These are phyloP conservation scores for Sciurus carolinensis DNA, from an alignment of 2,797 vertebrate genomes.

Conservation along the genomic window DNA sequence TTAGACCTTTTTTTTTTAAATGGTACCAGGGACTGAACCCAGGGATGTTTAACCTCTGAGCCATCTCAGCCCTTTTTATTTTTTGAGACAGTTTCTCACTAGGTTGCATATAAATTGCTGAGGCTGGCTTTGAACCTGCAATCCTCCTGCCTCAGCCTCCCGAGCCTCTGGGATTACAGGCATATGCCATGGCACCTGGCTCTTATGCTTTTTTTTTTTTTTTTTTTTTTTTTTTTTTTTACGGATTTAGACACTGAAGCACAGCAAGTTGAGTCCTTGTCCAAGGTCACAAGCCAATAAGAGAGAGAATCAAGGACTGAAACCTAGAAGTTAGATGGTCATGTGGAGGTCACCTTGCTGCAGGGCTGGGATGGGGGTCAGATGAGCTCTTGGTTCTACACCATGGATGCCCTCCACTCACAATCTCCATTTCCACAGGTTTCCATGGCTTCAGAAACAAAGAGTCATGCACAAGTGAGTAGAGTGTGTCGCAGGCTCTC, in stretches of 20 bases:
- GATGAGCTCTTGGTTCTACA: neutral
- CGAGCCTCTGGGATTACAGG: too few relatives aligned
- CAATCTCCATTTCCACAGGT: neutral
- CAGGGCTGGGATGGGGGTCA: neutral
- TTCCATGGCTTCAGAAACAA: slow-evolving; percentile 35
- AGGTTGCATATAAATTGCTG: too few relatives aligned
- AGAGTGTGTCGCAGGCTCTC: neutral
- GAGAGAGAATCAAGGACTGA: neutral
- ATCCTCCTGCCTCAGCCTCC: too few relatives aligned
- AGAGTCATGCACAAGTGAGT: neutral
- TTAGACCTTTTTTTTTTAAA: neutral
- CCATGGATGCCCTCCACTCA: neutral
- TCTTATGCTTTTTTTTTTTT: too few relatives aligned
- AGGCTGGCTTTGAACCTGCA: too few relatives aligned
- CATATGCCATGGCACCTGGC: too few relatives aligned
- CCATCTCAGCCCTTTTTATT: too few relatives aligned
- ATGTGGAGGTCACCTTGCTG: neutral
- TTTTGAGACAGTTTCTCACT: too few relatives aligned
- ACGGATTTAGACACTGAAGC: neutral
- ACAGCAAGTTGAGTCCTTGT: neutral
- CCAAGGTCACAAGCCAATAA: neutral
- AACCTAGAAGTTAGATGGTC: neutral
- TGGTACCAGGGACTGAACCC: too few relatives aligned
- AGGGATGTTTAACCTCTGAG: too few relatives aligned
- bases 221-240: too few relatives aligned